These are phyloP conservation scores for Tachycineta bicolor DNA, from an alignment of 2,113 vertebrate species.

Conservation along the genomic window DNA sequence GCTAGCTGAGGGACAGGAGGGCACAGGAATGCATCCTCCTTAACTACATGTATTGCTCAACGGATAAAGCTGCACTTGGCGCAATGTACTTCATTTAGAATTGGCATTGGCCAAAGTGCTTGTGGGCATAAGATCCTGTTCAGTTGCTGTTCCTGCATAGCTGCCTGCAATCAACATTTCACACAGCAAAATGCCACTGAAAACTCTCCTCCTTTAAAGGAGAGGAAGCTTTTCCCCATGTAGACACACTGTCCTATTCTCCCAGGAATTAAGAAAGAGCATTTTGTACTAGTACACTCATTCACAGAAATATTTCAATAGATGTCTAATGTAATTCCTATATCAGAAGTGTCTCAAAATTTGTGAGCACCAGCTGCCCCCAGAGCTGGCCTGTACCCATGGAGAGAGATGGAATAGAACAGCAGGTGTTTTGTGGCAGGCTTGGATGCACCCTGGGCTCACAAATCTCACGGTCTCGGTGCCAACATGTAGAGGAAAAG, in stretches of 20 bases:
- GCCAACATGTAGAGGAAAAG: slow-evolving; percentile 40
- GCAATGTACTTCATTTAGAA: not conserved
- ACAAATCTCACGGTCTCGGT: slow-evolving; percentile 1
- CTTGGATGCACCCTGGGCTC: slow-evolving; percentile 40
- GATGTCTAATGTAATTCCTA: slow-evolving; percentile 28
- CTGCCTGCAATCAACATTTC: not conserved
- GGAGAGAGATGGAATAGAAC: slow-evolving; percentile 36
- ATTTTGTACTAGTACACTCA: slow-evolving; percentile 18
- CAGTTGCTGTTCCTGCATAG: not conserved
- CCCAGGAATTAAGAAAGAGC: slow-evolving; percentile 28
- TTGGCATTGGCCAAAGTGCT: not conserved
- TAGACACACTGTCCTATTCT: slow-evolving; percentile 34
- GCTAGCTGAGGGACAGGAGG: not conserved
- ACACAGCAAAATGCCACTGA: not conserved
- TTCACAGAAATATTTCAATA: slow-evolving; percentile 53
- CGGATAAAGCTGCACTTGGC: not conserved
- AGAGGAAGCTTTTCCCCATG: slow-evolving; percentile 21
- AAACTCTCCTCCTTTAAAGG: not conserved
- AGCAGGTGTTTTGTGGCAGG: slow-evolving; percentile 55
- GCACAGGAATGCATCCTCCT: not conserved
- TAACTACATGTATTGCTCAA: not conserved
- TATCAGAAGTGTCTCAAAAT: slow-evolving; percentile 46
- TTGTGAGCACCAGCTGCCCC: slow-evolving; percentile 45
- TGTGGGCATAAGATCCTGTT: not conserved
- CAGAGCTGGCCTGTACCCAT: slow-evolving; percentile 40